phyloP scores from a whole-genome alignment of 2,113 vertebrate genomes.

The Peucedramus taeniatus region DNA sequence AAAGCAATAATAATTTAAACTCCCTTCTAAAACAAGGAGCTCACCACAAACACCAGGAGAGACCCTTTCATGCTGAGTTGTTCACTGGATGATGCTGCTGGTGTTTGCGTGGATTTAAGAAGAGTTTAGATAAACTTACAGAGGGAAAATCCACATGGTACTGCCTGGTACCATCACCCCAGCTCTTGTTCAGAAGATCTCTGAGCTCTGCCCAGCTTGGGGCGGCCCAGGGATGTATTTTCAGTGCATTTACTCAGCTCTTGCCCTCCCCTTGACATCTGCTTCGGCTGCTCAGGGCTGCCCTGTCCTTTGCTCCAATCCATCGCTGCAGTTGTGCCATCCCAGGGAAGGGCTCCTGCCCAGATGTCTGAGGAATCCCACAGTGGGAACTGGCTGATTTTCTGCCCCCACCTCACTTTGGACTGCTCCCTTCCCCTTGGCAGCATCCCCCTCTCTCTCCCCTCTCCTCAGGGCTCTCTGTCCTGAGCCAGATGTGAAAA shows the following conservation, averaged over 20 bases:
- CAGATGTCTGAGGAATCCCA: background rate
- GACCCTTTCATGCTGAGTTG: background rate
- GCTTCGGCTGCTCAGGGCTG: background rate
- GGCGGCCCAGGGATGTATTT: rapidly evolving
- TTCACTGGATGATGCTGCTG: background rate
- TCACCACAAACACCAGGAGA: background rate
- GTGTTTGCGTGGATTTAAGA: background rate
- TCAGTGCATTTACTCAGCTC: background rate
- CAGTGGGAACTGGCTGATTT: background rate
- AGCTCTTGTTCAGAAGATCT: background rate
- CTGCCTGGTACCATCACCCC: too few relatives aligned
- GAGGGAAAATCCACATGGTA: background rate
- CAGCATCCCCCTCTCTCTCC: background rate
- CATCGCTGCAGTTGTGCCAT: background rate
- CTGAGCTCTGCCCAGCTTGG: background rate
- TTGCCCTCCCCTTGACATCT: background rate
- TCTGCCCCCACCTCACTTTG: background rate
- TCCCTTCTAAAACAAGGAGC: background rate
- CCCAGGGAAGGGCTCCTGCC: background rate
- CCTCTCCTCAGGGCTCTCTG: background rate
- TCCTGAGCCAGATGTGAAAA: background rate
- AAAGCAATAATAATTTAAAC: background rate
- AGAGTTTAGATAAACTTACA: background rate
- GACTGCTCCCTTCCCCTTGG: background rate
- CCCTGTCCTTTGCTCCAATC: background rate